A percentile compares a stretch with the other conserved stretches of the same genome.
These are phyloP conservation scores for Orthonyx spaldingii DNA, from an alignment of 2,113 vertebrate genomes.

Conservation along the genomic window DNA sequence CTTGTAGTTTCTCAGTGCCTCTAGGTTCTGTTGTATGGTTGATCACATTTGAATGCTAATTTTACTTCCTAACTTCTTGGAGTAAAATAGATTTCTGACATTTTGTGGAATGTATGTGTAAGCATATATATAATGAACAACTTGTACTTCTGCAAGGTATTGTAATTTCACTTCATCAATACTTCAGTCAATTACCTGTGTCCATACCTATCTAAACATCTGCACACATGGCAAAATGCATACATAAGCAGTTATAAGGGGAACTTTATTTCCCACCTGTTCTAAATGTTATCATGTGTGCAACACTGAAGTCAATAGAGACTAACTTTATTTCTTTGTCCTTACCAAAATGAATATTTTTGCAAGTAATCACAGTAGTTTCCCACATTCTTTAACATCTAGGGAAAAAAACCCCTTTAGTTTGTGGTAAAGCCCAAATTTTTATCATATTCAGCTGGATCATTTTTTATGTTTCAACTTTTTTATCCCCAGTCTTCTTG, in stretches of 20 bases:
- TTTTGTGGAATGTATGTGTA: neutral
- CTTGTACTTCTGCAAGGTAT: neutral
- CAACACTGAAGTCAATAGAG: neutral
- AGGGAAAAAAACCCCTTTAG: rapidly evolving
- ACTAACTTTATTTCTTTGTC: neutral
- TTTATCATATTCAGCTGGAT: neutral
- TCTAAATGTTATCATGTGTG: neutral
- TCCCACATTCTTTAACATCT: neutral
- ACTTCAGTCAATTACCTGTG: neutral
- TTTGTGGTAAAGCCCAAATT: neutral
- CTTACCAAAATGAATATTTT: neutral
- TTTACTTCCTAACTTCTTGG: slow-evolving; percentile 21
- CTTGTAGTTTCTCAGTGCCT: slow-evolving; percentile 47
- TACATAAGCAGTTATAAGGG: neutral
- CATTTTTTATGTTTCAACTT: neutral
- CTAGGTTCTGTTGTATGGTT: slow-evolving; percentile 24
- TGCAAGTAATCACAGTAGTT: neutral
- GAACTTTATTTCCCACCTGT: neutral
- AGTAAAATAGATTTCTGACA: slow-evolving; percentile 34
- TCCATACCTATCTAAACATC: neutral
- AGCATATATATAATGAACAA: neutral
- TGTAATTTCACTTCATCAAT: neutral
- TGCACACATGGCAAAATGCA: neutral
- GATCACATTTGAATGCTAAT: slow-evolving; percentile 43
- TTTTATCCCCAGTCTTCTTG: neutral